These are phyloP conservation scores for Rhopalosiphum nymphaeae DNA, from an alignment of 2,888 invertebrate genomes.

Conservation along the genomic window DNA sequence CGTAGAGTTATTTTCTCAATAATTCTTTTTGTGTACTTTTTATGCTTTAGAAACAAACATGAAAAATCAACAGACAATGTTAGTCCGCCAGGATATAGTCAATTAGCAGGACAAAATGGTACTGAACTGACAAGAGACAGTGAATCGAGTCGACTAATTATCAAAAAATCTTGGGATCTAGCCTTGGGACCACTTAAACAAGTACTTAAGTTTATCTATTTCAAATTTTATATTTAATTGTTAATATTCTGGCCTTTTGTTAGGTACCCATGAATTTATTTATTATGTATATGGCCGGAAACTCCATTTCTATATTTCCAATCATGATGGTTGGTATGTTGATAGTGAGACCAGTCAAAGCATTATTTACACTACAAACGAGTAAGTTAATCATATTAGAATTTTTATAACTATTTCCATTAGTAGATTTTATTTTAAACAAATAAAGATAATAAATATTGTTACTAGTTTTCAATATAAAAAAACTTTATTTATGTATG, in stretches of 20 bases:
- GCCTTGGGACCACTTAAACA: constrained; percentile 95
- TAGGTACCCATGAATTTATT: constrained; percentile 96
- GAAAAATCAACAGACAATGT: constrained; percentile 68
- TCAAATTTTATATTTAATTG: background rate
- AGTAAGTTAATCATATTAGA: constrained; percentile 68
- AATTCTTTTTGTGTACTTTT: background rate
- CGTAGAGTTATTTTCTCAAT: background rate
- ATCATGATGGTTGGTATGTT: constrained; percentile 99
- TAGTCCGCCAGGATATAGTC: constrained; percentile 88
- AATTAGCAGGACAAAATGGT: constrained; percentile 79
- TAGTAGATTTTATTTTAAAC: background rate
- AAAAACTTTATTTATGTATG: background rate
- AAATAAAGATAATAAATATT: background rate
- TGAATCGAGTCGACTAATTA: constrained; percentile 86
- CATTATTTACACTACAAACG: constrained; percentile 84
- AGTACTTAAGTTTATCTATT: constrained; percentile 71
- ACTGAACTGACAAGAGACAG: constrained; percentile 85
- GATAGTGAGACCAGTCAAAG: constrained; percentile 95
- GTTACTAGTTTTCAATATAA: background rate
- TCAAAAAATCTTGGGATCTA: constrained; percentile 97
- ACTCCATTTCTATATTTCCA: constrained; percentile 98
- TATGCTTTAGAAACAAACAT: constrained; percentile 67
- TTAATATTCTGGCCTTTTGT: background rate
- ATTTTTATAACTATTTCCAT: background rate
- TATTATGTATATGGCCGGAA: constrained; percentile 99